Base-by-base conservation (phyloP, 1,140 invertebrate genomes). In the Leptinotarsa texana region DNA sequence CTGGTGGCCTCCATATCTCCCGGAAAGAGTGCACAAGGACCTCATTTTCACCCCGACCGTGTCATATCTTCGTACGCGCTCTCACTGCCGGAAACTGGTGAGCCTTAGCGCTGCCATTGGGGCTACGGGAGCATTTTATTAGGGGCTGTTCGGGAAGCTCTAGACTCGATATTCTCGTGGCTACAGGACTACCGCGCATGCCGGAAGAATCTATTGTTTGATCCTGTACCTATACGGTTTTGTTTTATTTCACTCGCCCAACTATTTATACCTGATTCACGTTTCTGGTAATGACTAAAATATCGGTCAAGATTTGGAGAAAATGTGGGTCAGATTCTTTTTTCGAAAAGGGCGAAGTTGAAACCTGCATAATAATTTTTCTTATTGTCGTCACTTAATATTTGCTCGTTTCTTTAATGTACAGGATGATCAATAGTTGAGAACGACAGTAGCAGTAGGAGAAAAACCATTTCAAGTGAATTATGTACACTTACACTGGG, bases 1-100 rank as follows among this genome's bases (percentile, higher is more conserved):
- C 72, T 73, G 21, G 72, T 73, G 22, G 72, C 72, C 57, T 73
- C 72, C 72, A 73, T 73, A 21, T 66, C 57, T 65, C 57, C 51
- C 51, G n/a, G 51, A 57, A 24, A n/a, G 22, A 17, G 42, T 51
- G 49, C n/a, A 62, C 24, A 69, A 51, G 51, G 21, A 21, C 22
- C 69, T 27, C 69, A 71, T 71, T 61, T 22, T 71, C 69, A 71
- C 69, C 69, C 69, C 42, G 51, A 71, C 69, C 69, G 49, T n/a
- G 51, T 71, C 69, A 62, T 71, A 57, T 57, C n/a, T 57, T 18
- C 15, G 51, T 57, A 57, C 51, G 17, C 51, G 51, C 51, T 57
- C 51, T 18, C 51, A 57, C 51, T 57, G 51, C n/a, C 65, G 65
- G 65, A 67, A 67, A 67, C 65, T 42, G 65, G 65, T 18, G 51